Evolutionary conservation across 2,797 vertebrate species (phyloP).

Genomic region (Jordanella pulchra): DNA sequence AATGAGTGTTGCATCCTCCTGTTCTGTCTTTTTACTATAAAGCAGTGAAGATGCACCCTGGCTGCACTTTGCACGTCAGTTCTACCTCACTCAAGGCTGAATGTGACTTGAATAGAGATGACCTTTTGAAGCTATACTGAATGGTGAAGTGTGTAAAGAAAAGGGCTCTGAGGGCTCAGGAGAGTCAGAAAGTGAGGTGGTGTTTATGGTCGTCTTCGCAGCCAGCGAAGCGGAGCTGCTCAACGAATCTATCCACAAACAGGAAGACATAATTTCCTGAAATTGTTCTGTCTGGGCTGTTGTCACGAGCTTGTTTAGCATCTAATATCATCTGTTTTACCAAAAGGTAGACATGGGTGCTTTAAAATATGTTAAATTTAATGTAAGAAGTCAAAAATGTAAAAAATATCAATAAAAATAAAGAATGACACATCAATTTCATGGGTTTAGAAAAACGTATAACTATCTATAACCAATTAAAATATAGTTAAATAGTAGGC

Average conservation of each 20-base stretch:
- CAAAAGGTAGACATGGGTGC: background rate
- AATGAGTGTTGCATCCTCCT: slow-evolving; percentile 1
- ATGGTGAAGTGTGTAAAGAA: slow-evolving; percentile 18
- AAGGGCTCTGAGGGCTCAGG: slow-evolving; percentile 3
- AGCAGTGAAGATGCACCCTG: slow-evolving; percentile 15
- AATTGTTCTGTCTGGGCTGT: background rate
- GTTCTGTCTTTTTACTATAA: background rate
- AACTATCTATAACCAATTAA: too few relatives aligned
- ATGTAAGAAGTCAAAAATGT: too few relatives aligned
- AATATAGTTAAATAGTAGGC: too few relatives aligned
- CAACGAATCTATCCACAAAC: background rate
- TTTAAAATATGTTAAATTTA: background rate
- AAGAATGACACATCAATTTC: too few relatives aligned
- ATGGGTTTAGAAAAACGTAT: too few relatives aligned
- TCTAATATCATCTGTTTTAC: background rate
- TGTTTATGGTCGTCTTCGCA: slow-evolving; percentile 1
- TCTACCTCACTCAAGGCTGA: slow-evolving; percentile 21
- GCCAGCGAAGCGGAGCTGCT: slow-evolving; percentile 5
- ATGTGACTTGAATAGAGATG: slow-evolving; percentile 39
- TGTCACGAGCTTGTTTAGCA: background rate
- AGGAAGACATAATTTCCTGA: slow-evolving; percentile 2
- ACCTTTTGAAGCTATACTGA: slow-evolving; percentile 7
- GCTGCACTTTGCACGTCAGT: slow-evolving; percentile 28
- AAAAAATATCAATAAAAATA: background rate
- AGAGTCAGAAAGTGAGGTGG: slow-evolving; percentile 7